Conservation (phyloP, 64 coral and sea anemone genomes). For the Stichodactyla mertensii region DNA sequence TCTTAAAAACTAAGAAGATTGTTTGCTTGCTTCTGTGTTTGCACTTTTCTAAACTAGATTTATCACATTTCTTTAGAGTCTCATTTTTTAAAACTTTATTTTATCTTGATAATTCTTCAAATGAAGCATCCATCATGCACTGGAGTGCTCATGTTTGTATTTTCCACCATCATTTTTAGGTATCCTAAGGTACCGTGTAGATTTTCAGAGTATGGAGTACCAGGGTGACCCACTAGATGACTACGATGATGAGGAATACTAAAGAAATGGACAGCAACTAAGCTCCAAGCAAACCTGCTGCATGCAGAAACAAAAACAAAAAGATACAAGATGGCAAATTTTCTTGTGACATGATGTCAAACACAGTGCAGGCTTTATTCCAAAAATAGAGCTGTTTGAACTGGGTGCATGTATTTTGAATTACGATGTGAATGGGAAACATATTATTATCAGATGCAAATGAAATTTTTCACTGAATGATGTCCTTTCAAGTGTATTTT, state of each 20-base stretch:
- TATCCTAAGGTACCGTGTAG: constrained; percentile 86
- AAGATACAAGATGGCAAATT: neutral
- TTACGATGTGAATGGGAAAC: too few species aligned
- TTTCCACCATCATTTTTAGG: constrained; percentile 29
- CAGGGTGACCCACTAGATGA: constrained; percentile 50
- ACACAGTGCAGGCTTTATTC: too few species aligned
- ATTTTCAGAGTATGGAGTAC: constrained; percentile 89
- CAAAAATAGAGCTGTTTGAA: too few species aligned
- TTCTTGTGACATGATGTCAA: too few species aligned
- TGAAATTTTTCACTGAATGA: too few species aligned
- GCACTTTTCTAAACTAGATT: too few species aligned
- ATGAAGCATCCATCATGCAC: neutral
- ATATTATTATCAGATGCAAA: too few species aligned
- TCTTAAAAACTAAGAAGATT: too few species aligned
- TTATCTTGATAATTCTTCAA: neutral
- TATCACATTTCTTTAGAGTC: too few species aligned
- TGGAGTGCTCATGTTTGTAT: neutral
- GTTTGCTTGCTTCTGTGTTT: too few species aligned
- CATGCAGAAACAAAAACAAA: neutral
- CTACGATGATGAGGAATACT: constrained; percentile 75
- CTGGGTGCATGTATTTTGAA: too few species aligned
- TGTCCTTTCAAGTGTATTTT: too few species aligned
- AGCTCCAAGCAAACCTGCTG: neutral
- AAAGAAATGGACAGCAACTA: neutral
- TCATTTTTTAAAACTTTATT: neutral